Percentiles rank a stretch among this genome's conserved stretches.
Conservation (phyloP, 1,140 invertebrate genomes). For the Copidosoma floridanum region DNA sequence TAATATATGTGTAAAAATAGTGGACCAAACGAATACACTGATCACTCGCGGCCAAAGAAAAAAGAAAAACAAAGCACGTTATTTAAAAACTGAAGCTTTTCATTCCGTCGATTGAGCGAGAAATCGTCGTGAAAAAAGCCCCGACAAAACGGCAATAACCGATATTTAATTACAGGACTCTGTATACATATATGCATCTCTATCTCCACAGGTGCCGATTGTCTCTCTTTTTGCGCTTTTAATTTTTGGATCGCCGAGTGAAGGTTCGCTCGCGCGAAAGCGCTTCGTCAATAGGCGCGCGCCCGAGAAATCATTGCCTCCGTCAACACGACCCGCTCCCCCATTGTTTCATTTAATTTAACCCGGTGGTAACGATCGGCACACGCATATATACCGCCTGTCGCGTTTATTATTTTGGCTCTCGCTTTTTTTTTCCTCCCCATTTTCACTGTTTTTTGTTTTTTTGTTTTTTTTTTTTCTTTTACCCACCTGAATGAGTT, state of each 20-base stretch:
- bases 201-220: no score
- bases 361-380: background rate
- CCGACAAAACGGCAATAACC: slow-evolving; percentile 19
- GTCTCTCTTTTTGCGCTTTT: slow-evolving; percentile 1
- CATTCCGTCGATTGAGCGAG: slow-evolving; percentile 13
- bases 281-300: slow-evolving; percentile 4
- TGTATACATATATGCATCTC: no score
- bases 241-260: slow-evolving; percentile 13
- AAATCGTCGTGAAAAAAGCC: slow-evolving; percentile 25
- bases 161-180: slow-evolving; percentile 22
- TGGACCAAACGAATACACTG: no score
- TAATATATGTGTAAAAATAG: no score
- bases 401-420: background rate
- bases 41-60: no score
- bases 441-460: background rate
- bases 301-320: slow-evolving; percentile 19
- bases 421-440: background rate
- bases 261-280: background rate
- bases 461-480: background rate
- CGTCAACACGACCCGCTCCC: no score
- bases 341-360: slow-evolving; percentile 25
- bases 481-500: slow-evolving; percentile 26
- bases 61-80: no score
- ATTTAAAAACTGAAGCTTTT: slow-evolving; percentile 10
- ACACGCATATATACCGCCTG: background rate